Percentiles rank a stretch among this genome's conserved stretches.
These are phyloP conservation scores for Zaprionus davidi DNA, from an alignment of 1,140 invertebrate genomes.

Conservation along the genomic window DNA sequence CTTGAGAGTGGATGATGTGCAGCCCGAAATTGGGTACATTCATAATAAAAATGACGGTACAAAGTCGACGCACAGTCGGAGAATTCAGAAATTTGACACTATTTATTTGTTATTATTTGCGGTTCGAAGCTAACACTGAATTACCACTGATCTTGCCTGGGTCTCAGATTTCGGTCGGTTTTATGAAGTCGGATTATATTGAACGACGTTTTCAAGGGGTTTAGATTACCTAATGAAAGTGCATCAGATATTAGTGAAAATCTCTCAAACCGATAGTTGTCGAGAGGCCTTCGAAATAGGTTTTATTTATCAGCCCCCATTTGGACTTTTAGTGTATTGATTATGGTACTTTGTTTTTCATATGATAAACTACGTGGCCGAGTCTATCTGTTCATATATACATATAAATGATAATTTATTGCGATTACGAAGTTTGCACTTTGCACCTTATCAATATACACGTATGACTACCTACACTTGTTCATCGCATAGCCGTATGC, in stretches of 20 bases:
- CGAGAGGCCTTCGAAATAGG: constrained; percentile 15
- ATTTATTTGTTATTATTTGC: constrained; percentile 33
- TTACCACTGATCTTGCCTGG: not conserved
- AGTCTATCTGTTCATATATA: constrained; percentile 20
- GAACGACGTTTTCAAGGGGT: constrained; percentile 25
- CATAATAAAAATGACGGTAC: constrained; percentile 3
- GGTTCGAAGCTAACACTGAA: constrained; percentile 38
- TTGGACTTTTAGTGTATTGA: constrained; percentile 5
- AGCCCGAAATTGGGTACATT: not conserved
- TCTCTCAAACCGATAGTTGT: not conserved
- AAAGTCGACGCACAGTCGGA: constrained; percentile 12
- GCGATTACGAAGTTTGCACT: constrained; percentile 68
- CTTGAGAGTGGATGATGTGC: constrained; percentile 11
- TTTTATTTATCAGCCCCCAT: constrained; percentile 54
- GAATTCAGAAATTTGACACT: constrained; percentile 34
- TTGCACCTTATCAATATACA: constrained; percentile 58
- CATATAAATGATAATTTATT: constrained; percentile 28
- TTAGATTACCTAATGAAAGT: constrained; percentile 33
- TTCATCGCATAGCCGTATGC: not conserved
- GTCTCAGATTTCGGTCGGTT: constrained; percentile 27
- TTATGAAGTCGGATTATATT: constrained; percentile 2
- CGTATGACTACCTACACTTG: not conserved
- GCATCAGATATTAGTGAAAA: constrained; percentile 25
- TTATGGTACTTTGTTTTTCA: constrained; percentile 30
- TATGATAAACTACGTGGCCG: constrained; percentile 52